Evolutionary conservation across 1,140 invertebrate species (phyloP), one percentile per base, ranked within the genome.

Genomic region (Luehdorfia chinensis): DNA sequence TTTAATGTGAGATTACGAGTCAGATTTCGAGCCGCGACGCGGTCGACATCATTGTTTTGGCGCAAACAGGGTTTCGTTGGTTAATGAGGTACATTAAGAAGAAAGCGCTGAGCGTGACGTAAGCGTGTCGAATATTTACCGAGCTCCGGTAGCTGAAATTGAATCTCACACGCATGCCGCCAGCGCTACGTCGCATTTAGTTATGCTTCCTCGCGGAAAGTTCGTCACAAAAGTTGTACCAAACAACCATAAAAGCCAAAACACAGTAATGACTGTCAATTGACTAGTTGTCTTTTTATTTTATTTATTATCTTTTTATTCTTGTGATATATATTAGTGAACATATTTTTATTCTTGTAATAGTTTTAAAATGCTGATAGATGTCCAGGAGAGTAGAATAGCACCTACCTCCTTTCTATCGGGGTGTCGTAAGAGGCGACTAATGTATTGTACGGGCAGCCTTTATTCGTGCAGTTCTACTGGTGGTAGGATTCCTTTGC

Each of bases 31-130:
- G 54, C 63, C 47, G 63, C n/a, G 48, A 61, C 65, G n/a, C n/a
- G n/a, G n/a, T n/a, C 65, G 51, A 57, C 47, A 49, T 67, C 63
- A 70, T 76, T 74, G 59, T 74, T 71, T 67, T 58, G 50, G 50
- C 61, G 61, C 57, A 60, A 72, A 77, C 68, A 55, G 64, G 64
- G 65, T 75, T 77, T 71, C 55, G 66, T 62, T 32, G 47, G 59
- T 73, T 80, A 84, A 80, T 84, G 74, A 79, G 69, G 66, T 75
- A 63, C 64, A 70, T 77, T 78, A 71, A 71, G 62, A 71, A 71
- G 62, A 73, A 73, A 67, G 63, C 62, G 59, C 50, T 32, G 50
- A 21, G 64, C 52, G 47, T 58, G 59, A 62, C 61, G 62, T 47
- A 51, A 72, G 56, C 61, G 60, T 55, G 47, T 39, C 67, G 44